A percentile compares a stretch with the other conserved stretches of the same genome.
Conservation (phyloP, 2,113 vertebrate species). For the Triplophysa tibetana region DNA sequence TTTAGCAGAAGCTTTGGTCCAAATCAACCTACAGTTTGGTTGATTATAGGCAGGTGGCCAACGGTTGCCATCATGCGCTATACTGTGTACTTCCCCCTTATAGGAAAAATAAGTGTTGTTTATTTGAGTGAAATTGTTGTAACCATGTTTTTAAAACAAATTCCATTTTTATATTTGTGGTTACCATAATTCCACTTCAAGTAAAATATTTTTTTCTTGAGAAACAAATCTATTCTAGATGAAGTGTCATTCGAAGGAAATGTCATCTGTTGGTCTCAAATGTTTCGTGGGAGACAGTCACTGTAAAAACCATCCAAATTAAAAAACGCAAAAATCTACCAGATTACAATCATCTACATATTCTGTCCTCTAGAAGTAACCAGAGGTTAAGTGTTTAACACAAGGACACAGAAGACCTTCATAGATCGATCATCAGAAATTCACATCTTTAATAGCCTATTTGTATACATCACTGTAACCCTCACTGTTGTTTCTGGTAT, state of each 20-base stretch:
- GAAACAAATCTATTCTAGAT: neutral
- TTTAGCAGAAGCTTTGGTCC: neutral
- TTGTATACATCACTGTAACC: neutral
- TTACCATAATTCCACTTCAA: too few species aligned
- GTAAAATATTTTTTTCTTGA: too few species aligned
- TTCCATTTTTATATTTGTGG: too few species aligned
- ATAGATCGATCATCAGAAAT: neutral
- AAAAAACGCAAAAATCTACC: neutral
- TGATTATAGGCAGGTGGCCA: neutral
- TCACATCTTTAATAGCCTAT: neutral
- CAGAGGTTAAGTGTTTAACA: neutral
- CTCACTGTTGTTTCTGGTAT: neutral
- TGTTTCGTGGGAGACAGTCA: neutral
- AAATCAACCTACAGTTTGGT: neutral
- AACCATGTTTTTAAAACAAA: too few species aligned
- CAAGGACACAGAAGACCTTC: slow-evolving; percentile 21
- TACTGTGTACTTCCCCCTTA: too few species aligned
- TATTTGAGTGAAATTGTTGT: too few species aligned
- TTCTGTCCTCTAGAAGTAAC: neutral
- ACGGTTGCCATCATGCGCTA: too few species aligned
- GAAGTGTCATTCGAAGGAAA: neutral
- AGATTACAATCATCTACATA: neutral
- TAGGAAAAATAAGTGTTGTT: too few species aligned
- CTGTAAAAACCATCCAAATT: neutral
- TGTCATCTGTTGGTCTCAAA: neutral